phyloP scores from a whole-genome alignment of 2,113 vertebrate species.

The Perccottus glenii region DNA sequence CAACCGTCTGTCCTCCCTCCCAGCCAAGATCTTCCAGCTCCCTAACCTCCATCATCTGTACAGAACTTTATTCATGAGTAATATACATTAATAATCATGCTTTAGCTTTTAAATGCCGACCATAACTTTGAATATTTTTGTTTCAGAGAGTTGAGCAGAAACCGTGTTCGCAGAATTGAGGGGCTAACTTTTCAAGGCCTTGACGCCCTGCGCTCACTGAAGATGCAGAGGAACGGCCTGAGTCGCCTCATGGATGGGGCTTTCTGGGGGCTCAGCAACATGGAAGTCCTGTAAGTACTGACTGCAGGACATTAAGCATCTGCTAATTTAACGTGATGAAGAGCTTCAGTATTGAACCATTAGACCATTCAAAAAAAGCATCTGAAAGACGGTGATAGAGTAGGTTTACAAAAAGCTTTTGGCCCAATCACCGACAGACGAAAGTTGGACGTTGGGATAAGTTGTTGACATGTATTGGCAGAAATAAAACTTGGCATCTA shows the following conservation, averaged over 20 bases:
- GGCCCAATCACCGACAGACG: no score
- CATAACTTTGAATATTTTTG: not conserved
- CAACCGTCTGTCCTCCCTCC: constrained; percentile 88
- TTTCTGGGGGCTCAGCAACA: constrained; percentile 94
- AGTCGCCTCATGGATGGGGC: constrained; percentile 93
- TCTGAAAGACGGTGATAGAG: no score
- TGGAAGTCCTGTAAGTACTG: constrained; percentile 91
- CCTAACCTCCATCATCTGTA: constrained; percentile 93
- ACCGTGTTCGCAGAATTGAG: constrained; percentile 90
- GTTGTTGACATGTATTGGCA: no score
- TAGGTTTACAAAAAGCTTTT: no score
- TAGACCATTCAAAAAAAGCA: no score
- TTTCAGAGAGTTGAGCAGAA: constrained; percentile 91
- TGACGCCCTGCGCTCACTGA: constrained; percentile 87
- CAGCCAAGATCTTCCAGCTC: constrained; percentile 93
- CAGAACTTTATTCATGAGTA: constrained; percentile 47
- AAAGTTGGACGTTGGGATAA: no score
- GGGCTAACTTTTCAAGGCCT: constrained; percentile 94
- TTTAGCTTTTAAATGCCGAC: not conserved
- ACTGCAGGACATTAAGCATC: fast-evolving
- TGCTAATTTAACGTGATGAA: not conserved
- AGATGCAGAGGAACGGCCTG: constrained; percentile 90
- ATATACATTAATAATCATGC: no score
- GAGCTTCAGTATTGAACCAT: no score
- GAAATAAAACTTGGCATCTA: no score